Evolutionary conservation across 1,140 invertebrate genomes (phyloP).

Genomic region (Arctopsyche grandis): DNA sequence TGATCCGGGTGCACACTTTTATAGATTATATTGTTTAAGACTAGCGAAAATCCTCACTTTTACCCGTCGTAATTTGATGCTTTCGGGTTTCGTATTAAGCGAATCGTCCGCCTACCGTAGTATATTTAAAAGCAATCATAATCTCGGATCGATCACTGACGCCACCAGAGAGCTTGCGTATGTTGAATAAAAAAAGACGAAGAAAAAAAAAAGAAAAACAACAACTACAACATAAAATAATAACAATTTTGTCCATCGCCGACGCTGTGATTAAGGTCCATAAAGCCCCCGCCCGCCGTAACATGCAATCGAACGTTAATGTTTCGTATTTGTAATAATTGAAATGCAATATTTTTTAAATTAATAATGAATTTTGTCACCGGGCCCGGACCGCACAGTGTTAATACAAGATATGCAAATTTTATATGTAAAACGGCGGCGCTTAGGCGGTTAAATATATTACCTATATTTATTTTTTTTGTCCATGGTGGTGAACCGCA

Average conservation of each 20-base stretch:
- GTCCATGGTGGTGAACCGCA: too few species aligned
- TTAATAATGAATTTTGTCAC: not conserved
- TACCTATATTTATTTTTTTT: too few species aligned
- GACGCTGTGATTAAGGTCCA: slow-evolving; percentile 49
- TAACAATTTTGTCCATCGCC: slow-evolving; percentile 49
- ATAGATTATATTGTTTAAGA: too few species aligned
- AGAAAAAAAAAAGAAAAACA: not conserved
- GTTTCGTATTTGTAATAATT: not conserved
- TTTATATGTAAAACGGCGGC: too few species aligned
- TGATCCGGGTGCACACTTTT: too few species aligned
- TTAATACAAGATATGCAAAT: too few species aligned
- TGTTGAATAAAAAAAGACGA: not conserved
- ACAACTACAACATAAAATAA: slow-evolving; percentile 22
- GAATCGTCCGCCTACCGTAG: slow-evolving; percentile 36
- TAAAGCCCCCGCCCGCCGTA: slow-evolving; percentile 28
- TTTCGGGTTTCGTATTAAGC: slow-evolving; percentile 43
- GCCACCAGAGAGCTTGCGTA: not conserved
- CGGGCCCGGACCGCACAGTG: too few species aligned
- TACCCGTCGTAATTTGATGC: slow-evolving; percentile 44
- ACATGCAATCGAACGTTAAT: not conserved
- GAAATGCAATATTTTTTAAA: not conserved
- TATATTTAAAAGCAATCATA: slow-evolving; percentile 53
- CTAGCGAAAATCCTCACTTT: not conserved
- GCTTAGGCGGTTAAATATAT: too few species aligned
- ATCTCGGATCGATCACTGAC: slow-evolving; percentile 48